Evolutionary conservation across 2,113 vertebrate species (phyloP).

Genomic region (Spermophilus dauricus): DNA sequence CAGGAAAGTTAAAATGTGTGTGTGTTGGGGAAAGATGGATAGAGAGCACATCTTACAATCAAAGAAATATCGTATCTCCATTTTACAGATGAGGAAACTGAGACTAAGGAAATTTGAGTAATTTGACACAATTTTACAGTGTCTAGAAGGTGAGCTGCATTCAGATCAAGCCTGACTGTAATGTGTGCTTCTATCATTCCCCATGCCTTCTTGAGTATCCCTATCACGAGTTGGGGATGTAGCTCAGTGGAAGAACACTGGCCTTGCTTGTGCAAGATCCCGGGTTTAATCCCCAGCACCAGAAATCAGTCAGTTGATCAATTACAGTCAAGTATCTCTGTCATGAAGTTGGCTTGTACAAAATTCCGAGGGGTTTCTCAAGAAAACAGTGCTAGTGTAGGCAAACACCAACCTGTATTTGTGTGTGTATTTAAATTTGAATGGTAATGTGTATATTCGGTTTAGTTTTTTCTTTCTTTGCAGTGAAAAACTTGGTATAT

Average conservation of each 20-base stretch:
- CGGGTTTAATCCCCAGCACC: too few species aligned
- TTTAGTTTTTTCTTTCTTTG: not conserved
- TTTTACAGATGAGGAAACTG: not conserved
- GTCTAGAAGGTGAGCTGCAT: not conserved
- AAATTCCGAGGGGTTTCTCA: not conserved
- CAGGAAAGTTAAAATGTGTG: not conserved
- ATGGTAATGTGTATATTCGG: not conserved
- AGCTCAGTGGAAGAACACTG: not conserved
- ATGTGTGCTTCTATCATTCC: not conserved
- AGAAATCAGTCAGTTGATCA: too few species aligned
- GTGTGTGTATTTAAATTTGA: not conserved
- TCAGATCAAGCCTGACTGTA: not conserved
- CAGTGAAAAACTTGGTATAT: not conserved
- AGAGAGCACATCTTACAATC: not conserved
- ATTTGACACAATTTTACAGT: not conserved
- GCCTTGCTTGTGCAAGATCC: too few species aligned
- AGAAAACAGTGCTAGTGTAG: not conserved
- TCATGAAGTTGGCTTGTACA: too few species aligned
- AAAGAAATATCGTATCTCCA: not conserved
- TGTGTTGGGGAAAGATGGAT: not conserved
- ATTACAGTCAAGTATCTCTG: too few species aligned
- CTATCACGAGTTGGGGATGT: not conserved
- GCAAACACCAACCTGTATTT: not conserved
- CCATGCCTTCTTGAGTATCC: not conserved
- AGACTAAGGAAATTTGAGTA: not conserved